Conservation (phyloP, 1,140 invertebrate species). For the Lutraria rhynchaena region DNA sequence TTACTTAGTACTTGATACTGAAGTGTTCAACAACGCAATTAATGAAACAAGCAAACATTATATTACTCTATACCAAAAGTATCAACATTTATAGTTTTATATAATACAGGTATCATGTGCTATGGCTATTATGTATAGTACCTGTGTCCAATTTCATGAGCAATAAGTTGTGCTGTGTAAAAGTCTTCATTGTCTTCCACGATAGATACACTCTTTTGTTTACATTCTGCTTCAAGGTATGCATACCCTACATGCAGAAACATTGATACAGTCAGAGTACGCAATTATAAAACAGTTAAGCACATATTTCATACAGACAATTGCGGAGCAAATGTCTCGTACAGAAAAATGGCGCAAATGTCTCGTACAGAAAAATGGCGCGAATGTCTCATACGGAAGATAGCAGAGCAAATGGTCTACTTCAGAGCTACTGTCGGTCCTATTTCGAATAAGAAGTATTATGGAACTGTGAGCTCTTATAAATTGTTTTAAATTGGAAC, state of each 20-base stretch:
- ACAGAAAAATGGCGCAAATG: neutral
- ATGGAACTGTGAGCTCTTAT: too few relatives aligned
- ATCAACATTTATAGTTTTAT: too few relatives aligned
- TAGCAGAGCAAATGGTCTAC: too few relatives aligned
- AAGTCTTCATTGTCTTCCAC: constrained; percentile 42
- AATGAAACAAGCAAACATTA: too few relatives aligned
- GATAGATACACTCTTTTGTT: constrained; percentile 37
- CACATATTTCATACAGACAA: neutral
- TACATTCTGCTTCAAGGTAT: constrained; percentile 37
- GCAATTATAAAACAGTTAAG: neutral
- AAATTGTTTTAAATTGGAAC: too few relatives aligned
- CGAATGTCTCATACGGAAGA: neutral
- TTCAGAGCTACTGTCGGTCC: too few relatives aligned
- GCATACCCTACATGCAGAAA: constrained; percentile 28
- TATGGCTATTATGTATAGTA: too few relatives aligned
- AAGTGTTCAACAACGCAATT: too few relatives aligned
- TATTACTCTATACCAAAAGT: too few relatives aligned
- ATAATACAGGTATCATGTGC: too few relatives aligned
- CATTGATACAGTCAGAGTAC: neutral
- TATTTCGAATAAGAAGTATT: too few relatives aligned
- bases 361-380: neutral
- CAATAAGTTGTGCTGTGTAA: constrained; percentile 35
- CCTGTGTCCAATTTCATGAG: constrained; percentile 51
- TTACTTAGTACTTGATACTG: too few relatives aligned
- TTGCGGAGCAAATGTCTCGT: neutral